Conservation (phyloP, 1,140 invertebrate species). For the Carcinoscorpius rotundicauda region DNA sequence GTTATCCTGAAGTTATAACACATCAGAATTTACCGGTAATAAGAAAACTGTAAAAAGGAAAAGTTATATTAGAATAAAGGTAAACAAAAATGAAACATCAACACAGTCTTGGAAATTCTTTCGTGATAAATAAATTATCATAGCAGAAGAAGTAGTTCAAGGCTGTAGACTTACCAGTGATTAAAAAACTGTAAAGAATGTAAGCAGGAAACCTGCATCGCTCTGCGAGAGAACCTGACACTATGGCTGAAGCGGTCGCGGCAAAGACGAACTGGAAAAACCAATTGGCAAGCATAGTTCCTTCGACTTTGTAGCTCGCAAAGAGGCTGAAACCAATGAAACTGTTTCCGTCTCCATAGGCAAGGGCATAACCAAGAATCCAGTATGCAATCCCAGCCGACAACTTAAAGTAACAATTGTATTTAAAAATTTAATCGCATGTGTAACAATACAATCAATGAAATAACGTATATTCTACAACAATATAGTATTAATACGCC, state of each 20-base stretch:
- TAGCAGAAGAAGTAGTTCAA: no score
- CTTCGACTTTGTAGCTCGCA: conserved; percentile 22
- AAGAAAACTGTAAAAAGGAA: no score
- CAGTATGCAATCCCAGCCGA: conserved; percentile 42
- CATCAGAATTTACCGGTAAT: no score
- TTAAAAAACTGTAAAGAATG: conserved; percentile 40
- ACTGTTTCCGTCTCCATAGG: conserved; percentile 35
- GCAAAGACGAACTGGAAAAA: conserved; percentile 40
- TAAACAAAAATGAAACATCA: no score
- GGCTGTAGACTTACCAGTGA: conserved; percentile 38
- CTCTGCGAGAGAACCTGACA: conserved; percentile 46
- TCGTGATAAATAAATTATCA: no score
- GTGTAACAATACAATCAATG: no score
- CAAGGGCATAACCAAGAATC: conserved; percentile 42
- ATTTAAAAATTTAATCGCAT: no score
- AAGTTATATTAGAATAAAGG: no score
- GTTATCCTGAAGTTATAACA: no score
- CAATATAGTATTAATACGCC: no score
- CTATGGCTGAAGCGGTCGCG: conserved; percentile 31
- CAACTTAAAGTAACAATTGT: not conserved
- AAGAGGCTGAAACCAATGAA: conserved; percentile 29
- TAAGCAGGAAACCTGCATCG: conserved; percentile 44
- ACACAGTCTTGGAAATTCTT: no score
- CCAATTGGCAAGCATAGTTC: conserved; percentile 27
- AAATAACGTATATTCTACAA: no score